Evolutionary conservation across 2,113 vertebrate species (phyloP), one percentile per base, ranked within the genome.

Genomic region (Brachypteracias leptosomus): DNA sequence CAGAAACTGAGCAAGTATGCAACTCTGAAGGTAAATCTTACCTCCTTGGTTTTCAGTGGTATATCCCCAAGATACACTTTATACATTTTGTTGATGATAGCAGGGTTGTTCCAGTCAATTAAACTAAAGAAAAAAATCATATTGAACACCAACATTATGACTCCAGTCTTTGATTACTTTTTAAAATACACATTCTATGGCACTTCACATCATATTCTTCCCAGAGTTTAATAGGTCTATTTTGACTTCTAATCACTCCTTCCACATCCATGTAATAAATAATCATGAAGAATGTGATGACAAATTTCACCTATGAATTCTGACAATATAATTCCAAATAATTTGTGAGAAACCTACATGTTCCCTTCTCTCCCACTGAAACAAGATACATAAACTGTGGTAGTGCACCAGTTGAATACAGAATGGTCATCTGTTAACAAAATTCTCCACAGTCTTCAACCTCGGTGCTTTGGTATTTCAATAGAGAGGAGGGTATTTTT

Each of bases 61-160:
- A 99, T 99, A 91, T 99, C 99, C 61, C 99, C 99, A 94, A 99
- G 98, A 96, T 99, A 99, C 14, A 99, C 99, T 93, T 99, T 99
- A 97, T 98, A 99, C 98, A 99, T 99, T 98, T 99, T 99, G 98
- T 98, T 99, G 97, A 99, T 98, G 77, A 99, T 99, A 87, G 98
- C 86, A 90, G 99, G 98, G 97, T 99, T 99, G 96, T 99, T 99
- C 99, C 99, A 99, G 96, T 99, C 99, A 94, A 99, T 99, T 94
- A 99, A 98, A 97, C 99, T 99, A 97, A 58, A 91, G 35, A 96
- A 86, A 95, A 87, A 82, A 82, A 71, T 8, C 13, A 94, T 33
- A 95, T 33, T 55, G 61, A 87, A 93, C 79, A 78, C 72, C 6
- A 95, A 59, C 12, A 55, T 96, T 95, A 97, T 31, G 29, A 93